Percentiles rank a stretch among this genome's conserved stretches.
These are phyloP conservation scores for Myiozetetes cayanensis DNA, from an alignment of 2,113 vertebrate genomes.

Conservation along the genomic window DNA sequence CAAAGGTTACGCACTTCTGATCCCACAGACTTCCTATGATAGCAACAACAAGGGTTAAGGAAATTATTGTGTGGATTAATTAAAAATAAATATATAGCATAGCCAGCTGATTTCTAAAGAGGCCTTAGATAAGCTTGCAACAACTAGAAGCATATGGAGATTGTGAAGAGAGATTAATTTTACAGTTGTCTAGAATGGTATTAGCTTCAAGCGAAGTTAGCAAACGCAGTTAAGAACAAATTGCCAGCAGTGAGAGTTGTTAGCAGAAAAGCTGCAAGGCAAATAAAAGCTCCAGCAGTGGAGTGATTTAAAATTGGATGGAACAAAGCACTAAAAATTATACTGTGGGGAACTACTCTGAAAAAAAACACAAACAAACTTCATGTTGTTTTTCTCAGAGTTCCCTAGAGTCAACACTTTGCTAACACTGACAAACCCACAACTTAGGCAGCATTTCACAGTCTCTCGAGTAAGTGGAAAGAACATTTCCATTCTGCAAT, in stretches of 20 bases:
- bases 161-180: conserved; percentile 15
- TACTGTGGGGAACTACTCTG: background rate
- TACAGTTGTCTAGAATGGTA: background rate
- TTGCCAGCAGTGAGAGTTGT: conserved; percentile 48
- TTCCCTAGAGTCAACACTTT: conserved; percentile 18
- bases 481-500: background rate
- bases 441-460: conserved; percentile 1
- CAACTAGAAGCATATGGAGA: background rate
- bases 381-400: conserved; percentile 33
- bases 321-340: conserved; percentile 53
- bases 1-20: background rate
- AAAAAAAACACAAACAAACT: background rate
- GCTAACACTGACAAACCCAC: conserved; percentile 14
- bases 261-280: conserved; percentile 38
- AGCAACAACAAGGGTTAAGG: background rate
- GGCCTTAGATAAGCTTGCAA: background rate
- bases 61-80: background rate
- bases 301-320: conserved; percentile 46
- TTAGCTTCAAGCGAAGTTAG: background rate
- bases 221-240: conserved; percentile 24
- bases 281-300: conserved; percentile 14
- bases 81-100: conserved; percentile 4
- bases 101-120: background rate
- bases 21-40: background rate
- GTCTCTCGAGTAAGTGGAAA: background rate